Percentiles rank a stretch among this genome's conserved stretches.
phyloP scores from a whole-genome alignment of 2,888 invertebrate species.

The Mesopsocus fuscifrons region DNA sequence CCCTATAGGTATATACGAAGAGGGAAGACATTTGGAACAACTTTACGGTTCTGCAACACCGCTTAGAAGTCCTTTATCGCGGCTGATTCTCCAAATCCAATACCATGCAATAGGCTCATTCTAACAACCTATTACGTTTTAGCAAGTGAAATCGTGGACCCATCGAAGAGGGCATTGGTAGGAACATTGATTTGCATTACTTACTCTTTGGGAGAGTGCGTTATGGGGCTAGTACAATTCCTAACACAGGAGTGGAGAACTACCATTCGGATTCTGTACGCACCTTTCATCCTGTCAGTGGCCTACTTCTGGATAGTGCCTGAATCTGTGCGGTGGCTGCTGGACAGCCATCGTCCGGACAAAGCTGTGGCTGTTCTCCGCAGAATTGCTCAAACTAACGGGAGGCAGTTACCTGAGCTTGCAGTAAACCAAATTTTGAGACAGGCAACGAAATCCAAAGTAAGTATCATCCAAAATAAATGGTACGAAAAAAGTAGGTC shows the following conservation, averaged over 20 bases:
- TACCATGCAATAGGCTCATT: no score
- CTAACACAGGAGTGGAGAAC: neutral
- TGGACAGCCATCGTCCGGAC: conserved; percentile 32
- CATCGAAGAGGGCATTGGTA: neutral
- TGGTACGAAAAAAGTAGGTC: no score
- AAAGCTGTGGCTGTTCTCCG: conserved; percentile 34
- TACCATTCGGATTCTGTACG: neutral
- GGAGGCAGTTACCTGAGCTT: no score
- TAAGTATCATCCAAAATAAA: no score
- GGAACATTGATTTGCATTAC: neutral
- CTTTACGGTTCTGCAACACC: no score
- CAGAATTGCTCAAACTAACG: conserved; percentile 27
- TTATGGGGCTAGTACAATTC: neutral
- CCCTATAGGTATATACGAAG: no score
- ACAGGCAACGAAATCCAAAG: no score
- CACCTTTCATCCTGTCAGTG: neutral
- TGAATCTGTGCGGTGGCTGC: conserved; percentile 44
- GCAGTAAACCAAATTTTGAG: no score
- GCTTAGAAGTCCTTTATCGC: no score
- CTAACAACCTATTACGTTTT: no score
- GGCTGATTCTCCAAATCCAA: no score
- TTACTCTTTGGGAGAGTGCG: neutral
- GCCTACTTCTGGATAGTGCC: conserved; percentile 30
- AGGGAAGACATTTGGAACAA: no score
- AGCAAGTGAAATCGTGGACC: neutral